Evolutionary conservation across 1,140 invertebrate species (phyloP).

Genomic region (Neomicropteryx cornuta): DNA sequence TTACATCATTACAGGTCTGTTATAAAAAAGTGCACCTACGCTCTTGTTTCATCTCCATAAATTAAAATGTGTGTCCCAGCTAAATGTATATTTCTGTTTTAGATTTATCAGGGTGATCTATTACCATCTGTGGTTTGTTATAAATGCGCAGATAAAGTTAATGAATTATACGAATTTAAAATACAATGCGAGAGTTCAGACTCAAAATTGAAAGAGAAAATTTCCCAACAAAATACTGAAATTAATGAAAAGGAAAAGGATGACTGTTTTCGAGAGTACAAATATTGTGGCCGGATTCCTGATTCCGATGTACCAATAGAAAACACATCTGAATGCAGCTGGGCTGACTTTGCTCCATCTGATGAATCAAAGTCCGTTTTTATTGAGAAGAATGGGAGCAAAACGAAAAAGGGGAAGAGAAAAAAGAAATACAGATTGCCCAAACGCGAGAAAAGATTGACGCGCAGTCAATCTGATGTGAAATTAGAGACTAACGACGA

Average conservation of each 20-base stretch:
- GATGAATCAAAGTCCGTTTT: no score
- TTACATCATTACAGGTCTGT: slow-evolving; percentile 11
- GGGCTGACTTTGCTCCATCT: background rate
- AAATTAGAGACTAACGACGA: background rate
- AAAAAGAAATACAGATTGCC: no score
- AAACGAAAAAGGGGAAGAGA: no score
- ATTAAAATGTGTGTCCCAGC: background rate
- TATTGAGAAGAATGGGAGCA: no score
- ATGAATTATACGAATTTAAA: slow-evolving; percentile 28
- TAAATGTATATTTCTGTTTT: slow-evolving; percentile 14
- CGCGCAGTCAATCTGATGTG: slow-evolving; percentile 9
- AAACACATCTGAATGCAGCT: background rate
- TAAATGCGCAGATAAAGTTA: slow-evolving; percentile 22
- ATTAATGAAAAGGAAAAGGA: slow-evolving; percentile 3
- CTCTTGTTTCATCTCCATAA: background rate
- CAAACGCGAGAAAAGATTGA: slow-evolving; percentile 4
- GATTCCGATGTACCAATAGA: slow-evolving; percentile 1
- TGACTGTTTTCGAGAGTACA: slow-evolving; percentile 4
- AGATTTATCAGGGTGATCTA: slow-evolving; percentile 29
- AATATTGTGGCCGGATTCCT: slow-evolving; percentile 1
- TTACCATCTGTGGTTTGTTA: slow-evolving; percentile 28
- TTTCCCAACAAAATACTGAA: slow-evolving; percentile 7
- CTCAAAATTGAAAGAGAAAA: slow-evolving; percentile 16
- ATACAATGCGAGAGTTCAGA: slow-evolving; percentile 28
- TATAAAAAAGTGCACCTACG: background rate